Evolutionary conservation across 2,888 invertebrate genomes (phyloP), one percentile per base, ranked within the genome.

Genomic region (Brassicogethes aeneus): DNA sequence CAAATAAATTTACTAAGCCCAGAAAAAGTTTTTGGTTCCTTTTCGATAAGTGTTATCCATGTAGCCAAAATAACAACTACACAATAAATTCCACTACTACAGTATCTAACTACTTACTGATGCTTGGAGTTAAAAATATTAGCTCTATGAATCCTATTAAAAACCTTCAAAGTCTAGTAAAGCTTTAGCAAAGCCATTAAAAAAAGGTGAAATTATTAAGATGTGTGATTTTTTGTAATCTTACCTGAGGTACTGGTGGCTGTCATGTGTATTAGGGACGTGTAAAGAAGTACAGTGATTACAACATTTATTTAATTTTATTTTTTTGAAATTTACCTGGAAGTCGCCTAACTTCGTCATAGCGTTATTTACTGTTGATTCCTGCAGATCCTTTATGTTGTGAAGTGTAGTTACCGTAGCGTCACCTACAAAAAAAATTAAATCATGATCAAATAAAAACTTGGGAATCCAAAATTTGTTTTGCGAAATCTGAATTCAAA

Each of bases 281-380:
- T 23, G 23, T 23, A 23, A 23, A 23, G 23, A 23, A 23, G 23
- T 23, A 23, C 23, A 23, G 23, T 23, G 23, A 23, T 23, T 23
- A 23, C n/a, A n/a, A n/a, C n/a, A n/a, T n/a, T n/a, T n/a, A n/a
- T n/a, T n/a, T n/a, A n/a, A n/a, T n/a, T n/a, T n/a, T n/a, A n/a
- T n/a, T n/a, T n/a, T n/a, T n/a, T n/a, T n/a, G n/a, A n/a, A 36
- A 43, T 41, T 66, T 70, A 77, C 77, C 75, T 79, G 78, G 43
- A 78, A 72, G 63, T 76, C 78, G 39, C 76, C 79, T 45, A 79
- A 77, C 68, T 74, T 76, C 53, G 70, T 72, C 65, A 78, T 74
- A 40, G 79, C 78, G 45, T 74, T 74, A 58, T 71, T 70, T 32
- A 77, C 75, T 5, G 65, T 65, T 32, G 61, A 62, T 51, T 68